Evolutionary conservation across 2,797 vertebrate genomes (phyloP), one percentile per base, ranked within the genome.

Genomic region (Coranthus polyacanthus): DNA sequence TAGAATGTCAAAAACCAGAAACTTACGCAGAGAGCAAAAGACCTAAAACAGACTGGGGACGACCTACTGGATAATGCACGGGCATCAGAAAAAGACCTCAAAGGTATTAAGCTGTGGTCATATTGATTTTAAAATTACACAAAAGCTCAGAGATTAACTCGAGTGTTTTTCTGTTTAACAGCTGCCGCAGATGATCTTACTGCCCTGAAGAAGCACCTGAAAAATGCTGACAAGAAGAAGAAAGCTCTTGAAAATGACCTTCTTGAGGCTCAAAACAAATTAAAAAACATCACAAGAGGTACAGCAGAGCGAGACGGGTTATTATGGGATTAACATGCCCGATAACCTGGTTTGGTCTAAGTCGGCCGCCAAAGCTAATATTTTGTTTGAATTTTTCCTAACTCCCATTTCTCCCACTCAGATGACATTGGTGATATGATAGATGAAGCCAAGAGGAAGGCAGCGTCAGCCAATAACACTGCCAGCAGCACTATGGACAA

Each of bases 231-330:
- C 1, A 65, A 84, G 24, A 96, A 96, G 88, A 96, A 94, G 61
- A 90, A 89, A 10, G 34, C 65, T 6, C 82, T 97, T 22, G 73
- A 94, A 44, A 81, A 77, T 34, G 91, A 94, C 37, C 92, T 99
- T 46, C 72, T 88, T 0, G 65, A 88, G 45, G 80, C 91, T 57
- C 88, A 88, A 43, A 83, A 79, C 5, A 79, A 91, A 24, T 84
- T 99, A n/a, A 87, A 78, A 0, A 78, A 79, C 54, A 94, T 94
- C 70, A 92, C 85, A 6, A 93, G 92, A 95, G 97, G 98, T 97
- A 83, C 21, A 41, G 10, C 2, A 13, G 45, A 79, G 37, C n/a
- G 56, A 66, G 17, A 50, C 7, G 11, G 32, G 7, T 10, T 39
- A 5, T 41, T 11, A 26, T 6, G 32, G 7, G 12, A 68, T 59